Percentiles rank a stretch among this genome's conserved stretches.
Conservation (phyloP, 1,140 invertebrate species). For the Procambarus virginalis region DNA sequence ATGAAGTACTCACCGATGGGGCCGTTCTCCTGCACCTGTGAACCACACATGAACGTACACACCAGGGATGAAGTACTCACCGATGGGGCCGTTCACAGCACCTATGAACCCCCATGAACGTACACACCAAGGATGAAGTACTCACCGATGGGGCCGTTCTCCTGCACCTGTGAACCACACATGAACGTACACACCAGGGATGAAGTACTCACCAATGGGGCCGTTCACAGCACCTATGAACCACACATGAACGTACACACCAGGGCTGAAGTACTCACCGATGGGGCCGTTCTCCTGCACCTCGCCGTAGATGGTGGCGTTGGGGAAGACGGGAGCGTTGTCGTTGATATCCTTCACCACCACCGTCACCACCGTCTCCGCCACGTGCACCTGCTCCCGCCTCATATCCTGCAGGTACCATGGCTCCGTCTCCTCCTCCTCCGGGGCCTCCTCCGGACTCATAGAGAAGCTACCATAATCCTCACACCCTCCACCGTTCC, state of each 20-base stretch:
- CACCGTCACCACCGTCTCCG: conserved; percentile 10
- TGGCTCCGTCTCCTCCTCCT: not conserved
- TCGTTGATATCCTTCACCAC: conserved; percentile 12
- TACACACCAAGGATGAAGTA: too few relatives aligned
- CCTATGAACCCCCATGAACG: too few relatives aligned
- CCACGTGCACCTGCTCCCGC: not conserved
- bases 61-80: too few relatives aligned
- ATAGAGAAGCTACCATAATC: not conserved
- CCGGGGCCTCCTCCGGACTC: not conserved
- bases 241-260: not conserved
- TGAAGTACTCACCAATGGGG: not conserved
- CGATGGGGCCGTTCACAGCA: too few relatives aligned
- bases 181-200: too few relatives aligned
- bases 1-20: too few relatives aligned
- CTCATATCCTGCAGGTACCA: not conserved
- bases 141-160: too few relatives aligned
- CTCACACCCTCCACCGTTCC: not conserved
- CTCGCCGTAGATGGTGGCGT: conserved; percentile 5
- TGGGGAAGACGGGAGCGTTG: conserved; percentile 12
- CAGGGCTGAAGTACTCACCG: not conserved
- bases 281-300: conserved; percentile 12
- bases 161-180: too few relatives aligned
- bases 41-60: too few relatives aligned
- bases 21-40: too few relatives aligned
- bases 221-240: not conserved